A percentile compares a stretch with the other conserved stretches of the same genome.
Conservation (phyloP, 2,797 vertebrate species). For the Siniperca obscura region DNA sequence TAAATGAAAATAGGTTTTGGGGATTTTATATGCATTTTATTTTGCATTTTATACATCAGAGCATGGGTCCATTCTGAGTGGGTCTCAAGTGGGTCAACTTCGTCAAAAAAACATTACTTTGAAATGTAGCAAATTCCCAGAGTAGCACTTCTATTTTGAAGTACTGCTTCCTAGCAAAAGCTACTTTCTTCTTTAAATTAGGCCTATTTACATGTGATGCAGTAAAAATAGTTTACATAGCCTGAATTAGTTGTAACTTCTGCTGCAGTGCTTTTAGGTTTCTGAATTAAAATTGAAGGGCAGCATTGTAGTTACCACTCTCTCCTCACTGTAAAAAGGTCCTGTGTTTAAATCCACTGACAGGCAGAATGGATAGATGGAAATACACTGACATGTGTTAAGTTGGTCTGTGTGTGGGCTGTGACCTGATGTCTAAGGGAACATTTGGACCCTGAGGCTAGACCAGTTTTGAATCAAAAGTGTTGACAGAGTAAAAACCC, state of each 20-base stretch:
- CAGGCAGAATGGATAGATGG: background rate
- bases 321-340: background rate
- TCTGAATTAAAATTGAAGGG: background rate
- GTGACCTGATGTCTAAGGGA: background rate
- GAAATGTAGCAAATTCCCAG: background rate
- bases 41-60: background rate
- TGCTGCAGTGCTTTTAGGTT: background rate
- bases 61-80: too few relatives aligned
- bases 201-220: background rate
- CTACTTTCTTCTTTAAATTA: background rate
- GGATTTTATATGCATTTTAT: background rate
- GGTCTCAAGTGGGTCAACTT: background rate
- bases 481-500: conserved; percentile 4
- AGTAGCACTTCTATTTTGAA: background rate
- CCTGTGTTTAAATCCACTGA: background rate
- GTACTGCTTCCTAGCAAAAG: background rate
- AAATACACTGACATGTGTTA: background rate
- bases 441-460: background rate
- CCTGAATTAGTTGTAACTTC: background rate
- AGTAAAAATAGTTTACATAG: background rate
- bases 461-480: background rate
- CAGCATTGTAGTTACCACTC: background rate
- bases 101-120: background rate
- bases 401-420: background rate
- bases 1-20: background rate